phyloP scores from a whole-genome alignment of 2,797 vertebrate genomes.

The Emys orbicularis region DNA sequence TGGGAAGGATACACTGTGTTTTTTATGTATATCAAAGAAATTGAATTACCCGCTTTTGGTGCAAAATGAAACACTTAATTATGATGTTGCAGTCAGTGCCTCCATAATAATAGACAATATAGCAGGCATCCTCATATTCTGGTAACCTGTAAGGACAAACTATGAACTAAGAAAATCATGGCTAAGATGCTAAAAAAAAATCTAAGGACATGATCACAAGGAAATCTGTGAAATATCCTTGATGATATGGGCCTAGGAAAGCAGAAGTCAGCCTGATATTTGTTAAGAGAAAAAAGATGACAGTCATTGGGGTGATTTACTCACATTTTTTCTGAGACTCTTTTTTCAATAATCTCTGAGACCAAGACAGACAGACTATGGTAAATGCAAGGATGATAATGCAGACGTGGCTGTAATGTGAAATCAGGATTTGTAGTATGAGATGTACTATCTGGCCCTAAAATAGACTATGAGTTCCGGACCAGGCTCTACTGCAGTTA shows the following conservation, averaged over 20 bases:
- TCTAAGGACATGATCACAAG: fast-evolving
- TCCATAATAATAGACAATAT: background rate
- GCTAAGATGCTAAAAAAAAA: background rate
- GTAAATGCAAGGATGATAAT: background rate
- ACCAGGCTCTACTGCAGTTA: background rate
- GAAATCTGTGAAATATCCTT: background rate
- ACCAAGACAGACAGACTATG: background rate
- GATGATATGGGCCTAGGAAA: background rate
- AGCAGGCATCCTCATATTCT: background rate
- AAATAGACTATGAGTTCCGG: background rate
- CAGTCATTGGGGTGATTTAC: background rate
- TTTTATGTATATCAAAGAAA: too few relatives aligned
- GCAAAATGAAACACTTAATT: too few relatives aligned
- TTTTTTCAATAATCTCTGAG: background rate
- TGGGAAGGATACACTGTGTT: background rate
- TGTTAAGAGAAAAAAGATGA: background rate
- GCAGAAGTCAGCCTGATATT: background rate
- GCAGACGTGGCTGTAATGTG: fast-evolving
- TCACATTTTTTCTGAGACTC: background rate
- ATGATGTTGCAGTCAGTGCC: too few relatives aligned
- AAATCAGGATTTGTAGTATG: background rate
- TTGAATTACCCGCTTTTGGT: too few relatives aligned
- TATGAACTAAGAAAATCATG: background rate
- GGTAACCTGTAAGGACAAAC: background rate
- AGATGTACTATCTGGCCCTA: background rate